Conservation (phyloP, 1,140 invertebrate species). For the Brachionus calyciflorus region DNA sequence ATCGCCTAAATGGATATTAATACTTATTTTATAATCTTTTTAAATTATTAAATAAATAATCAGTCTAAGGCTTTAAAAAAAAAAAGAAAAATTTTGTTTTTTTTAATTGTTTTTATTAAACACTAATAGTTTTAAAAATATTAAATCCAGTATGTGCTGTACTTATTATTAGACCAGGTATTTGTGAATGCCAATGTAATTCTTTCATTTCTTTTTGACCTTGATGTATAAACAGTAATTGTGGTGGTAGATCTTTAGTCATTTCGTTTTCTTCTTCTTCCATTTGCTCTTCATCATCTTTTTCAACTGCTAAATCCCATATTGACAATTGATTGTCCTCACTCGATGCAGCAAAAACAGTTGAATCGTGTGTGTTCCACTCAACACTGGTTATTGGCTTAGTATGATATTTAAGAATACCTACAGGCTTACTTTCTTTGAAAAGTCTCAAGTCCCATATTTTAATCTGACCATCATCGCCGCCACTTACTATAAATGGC, state of each 20-base stretch:
- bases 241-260: conserved; percentile 75
- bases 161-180: conserved; percentile 86
- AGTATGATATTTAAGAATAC: conserved; percentile 87
- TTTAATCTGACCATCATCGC: conserved; percentile 88
- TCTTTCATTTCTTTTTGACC: conserved; percentile 97
- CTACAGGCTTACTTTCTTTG: conserved; percentile 71
- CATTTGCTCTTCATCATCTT: conserved; percentile 56
- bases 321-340: conserved; percentile 92
- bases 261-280: conserved; percentile 41
- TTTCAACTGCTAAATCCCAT: conserved; percentile 93
- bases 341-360: conserved; percentile 86
- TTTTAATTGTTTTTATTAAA: conserved; percentile 64
- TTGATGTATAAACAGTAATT: conserved; percentile 95
- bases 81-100: background rate
- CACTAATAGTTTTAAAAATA: conserved; percentile 95
- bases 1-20: too few relatives aligned
- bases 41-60: too few relatives aligned
- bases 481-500: conserved; percentile 80
- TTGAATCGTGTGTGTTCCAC: conserved; percentile 88
- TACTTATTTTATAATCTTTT: too few relatives aligned
- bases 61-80: too few relatives aligned
- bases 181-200: conserved; percentile 93
- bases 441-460: conserved; percentile 94
- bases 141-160: conserved; percentile 92
- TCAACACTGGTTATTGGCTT: conserved; percentile 89